Evolutionary conservation across 2,113 vertebrate genomes (phyloP), one percentile per base, ranked within the genome.

Genomic region (Anolis sagrei): DNA sequence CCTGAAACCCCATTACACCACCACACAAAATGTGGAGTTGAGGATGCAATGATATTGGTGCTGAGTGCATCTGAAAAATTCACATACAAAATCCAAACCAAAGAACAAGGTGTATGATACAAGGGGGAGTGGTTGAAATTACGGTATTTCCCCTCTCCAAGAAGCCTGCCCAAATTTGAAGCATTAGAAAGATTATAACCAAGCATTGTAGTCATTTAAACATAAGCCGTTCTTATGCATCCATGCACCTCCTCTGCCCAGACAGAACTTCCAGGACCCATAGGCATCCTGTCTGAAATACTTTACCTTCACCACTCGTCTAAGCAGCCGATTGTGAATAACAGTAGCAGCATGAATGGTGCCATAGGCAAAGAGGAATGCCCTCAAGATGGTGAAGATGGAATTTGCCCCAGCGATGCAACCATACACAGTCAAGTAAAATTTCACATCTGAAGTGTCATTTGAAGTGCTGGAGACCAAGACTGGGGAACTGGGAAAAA

Each of bases 291-390:
- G 14, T 44, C 78, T 23, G 70, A 13, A 1, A 76, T 25, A 51
- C 18, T 18, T 95, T 93, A 99, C 99, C 98, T 97, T 96, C 2
- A 99, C 94, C 77, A 96, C 94, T 34, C 95, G 96, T 62, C 93
- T 91, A 76, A 99, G 95, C 29, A 99, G 96, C 75, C 96, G 95
- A 86, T 85, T 87, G 86, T 99, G 99, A 93, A 99, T 93, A 86
- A 91, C 92, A 1, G 92, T 90, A 0, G 98, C 98, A 0, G 98
- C 98, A 23, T 81, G 88, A 88, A 98, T 93, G 64, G 94, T 93
- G 18, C 99, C 98, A 0, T 96, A 97, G 1, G 99, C 98, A 0
- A 99, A 99, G 5, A 99, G 96, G 92, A 98, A 97, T 0, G 98
- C 97, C 39, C 98, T 96, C 76, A 97, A 82, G 7, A 98, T 96